Conservation (phyloP, 2,797 vertebrate genomes). For the Natrix natrix region DNA sequence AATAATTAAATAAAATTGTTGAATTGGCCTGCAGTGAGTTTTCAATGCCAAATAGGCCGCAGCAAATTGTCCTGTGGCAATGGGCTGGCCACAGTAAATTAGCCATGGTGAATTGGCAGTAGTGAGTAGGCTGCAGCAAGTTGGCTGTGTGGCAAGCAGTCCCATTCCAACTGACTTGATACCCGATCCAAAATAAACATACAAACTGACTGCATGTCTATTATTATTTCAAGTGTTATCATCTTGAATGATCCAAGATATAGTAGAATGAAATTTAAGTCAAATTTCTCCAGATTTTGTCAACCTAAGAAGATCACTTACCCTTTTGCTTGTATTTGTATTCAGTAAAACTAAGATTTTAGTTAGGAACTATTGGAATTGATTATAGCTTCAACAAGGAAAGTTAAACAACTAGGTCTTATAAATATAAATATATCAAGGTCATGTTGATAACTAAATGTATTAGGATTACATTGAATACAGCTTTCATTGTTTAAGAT, state of each 20-base stretch:
- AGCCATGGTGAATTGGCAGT: neutral
- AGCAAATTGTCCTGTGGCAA: neutral
- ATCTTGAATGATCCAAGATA: neutral
- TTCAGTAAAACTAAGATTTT: slow-evolving; percentile 1
- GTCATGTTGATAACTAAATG: slow-evolving; percentile 7
- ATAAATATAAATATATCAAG: slow-evolving; percentile 10
- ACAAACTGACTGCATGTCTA: neutral
- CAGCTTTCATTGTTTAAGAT: slow-evolving; percentile 60
- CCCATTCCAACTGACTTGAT: neutral
- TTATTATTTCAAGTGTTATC: neutral
- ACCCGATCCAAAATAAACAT: neutral
- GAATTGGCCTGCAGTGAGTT: neutral
- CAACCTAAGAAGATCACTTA: neutral
- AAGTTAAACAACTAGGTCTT: neutral
- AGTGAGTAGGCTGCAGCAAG: neutral
- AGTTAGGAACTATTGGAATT: neutral
- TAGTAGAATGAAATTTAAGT: neutral
- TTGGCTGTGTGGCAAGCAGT: too few species aligned
- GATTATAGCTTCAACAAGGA: slow-evolving; percentile 32
- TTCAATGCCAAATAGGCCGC: neutral
- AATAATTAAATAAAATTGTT: neutral
- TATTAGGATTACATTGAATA: slow-evolving; percentile 38
- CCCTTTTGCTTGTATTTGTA: neutral
- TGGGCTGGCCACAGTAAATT: neutral
- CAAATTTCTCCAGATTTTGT: neutral